phyloP scores from a whole-genome alignment of 2,113 vertebrate species.

The Propithecus coquereli region DNA sequence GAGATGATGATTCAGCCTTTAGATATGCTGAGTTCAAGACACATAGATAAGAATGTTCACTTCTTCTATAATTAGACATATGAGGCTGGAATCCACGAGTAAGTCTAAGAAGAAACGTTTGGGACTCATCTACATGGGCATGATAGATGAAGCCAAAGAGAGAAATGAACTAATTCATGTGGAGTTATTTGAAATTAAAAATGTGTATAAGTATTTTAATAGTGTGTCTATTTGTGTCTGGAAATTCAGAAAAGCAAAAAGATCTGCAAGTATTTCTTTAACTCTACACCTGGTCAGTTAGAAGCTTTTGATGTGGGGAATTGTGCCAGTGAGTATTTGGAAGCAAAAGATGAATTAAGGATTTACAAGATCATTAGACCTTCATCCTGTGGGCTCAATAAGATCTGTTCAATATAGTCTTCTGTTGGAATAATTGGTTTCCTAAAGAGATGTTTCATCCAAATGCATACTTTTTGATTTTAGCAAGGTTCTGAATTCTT shows the following conservation, averaged over 20 bases:
- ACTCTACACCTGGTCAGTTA: neutral
- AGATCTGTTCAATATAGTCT: neutral
- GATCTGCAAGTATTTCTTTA: neutral
- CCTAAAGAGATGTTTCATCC: neutral
- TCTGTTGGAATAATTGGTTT: neutral
- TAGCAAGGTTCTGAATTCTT: neutral
- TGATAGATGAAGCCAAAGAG: neutral
- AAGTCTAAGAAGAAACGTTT: neutral
- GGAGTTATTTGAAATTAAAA: neutral
- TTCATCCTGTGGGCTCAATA: neutral
- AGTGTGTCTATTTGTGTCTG: neutral
- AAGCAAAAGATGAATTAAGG: neutral
- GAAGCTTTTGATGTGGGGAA: neutral
- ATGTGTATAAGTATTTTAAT: neutral
- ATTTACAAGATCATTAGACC: constrained; percentile 1
- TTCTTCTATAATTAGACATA: neutral
- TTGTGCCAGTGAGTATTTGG: neutral
- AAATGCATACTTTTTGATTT: neutral
- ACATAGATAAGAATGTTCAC: neutral
- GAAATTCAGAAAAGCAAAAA: neutral
- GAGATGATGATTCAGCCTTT: neutral
- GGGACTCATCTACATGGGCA: neutral
- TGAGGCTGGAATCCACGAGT: neutral
- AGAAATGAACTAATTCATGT: neutral
- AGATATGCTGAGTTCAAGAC: neutral